A percentile compares a stretch with the other conserved stretches of the same genome.
phyloP scores from a whole-genome alignment of 2,113 vertebrate genomes.

The Gadus chalcogrammus region DNA sequence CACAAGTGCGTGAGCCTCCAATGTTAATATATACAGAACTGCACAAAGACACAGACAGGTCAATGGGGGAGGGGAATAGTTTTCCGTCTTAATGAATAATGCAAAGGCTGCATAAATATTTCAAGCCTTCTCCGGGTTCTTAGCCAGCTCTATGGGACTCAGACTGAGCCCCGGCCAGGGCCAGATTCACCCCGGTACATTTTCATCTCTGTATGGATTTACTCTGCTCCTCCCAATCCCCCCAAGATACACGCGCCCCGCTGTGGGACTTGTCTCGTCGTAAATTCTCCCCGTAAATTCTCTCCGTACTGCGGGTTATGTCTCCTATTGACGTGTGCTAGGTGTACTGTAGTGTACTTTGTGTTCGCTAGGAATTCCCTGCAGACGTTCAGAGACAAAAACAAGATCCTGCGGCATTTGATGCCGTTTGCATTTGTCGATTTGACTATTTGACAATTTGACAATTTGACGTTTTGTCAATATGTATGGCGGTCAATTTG shows the following conservation, averaged over 20 bases:
- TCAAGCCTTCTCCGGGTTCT: constrained; percentile 49
- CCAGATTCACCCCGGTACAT: constrained; percentile 49
- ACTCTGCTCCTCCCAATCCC: constrained; percentile 32
- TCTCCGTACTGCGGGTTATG: constrained; percentile 22
- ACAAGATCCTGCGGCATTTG: too few relatives aligned
- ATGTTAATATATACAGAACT: constrained; percentile 31
- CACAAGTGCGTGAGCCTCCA: constrained; percentile 20
- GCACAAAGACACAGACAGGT: constrained; percentile 32
- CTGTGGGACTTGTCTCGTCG: constrained; percentile 35
- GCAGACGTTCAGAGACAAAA: not conserved
- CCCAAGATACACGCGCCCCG: constrained; percentile 50
- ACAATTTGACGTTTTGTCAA: not conserved
- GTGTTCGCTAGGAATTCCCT: constrained; percentile 1
- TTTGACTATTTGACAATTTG: not conserved
- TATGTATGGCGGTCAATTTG: too few relatives aligned
- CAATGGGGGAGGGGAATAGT: constrained; percentile 61
- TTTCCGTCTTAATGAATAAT: constrained; percentile 68
- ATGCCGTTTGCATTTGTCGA: too few relatives aligned
- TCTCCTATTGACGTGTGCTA: constrained; percentile 25
- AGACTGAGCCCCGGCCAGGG: constrained; percentile 44
- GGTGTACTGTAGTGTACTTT: constrained; percentile 17
- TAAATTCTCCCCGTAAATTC: constrained; percentile 48
- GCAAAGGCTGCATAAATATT: constrained; percentile 68
- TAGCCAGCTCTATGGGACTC: constrained; percentile 50
- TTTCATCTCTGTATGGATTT: constrained; percentile 49